A percentile compares a stretch with the other conserved stretches of the same genome.
phyloP scores from a whole-genome alignment of 2,797 vertebrate genomes.

The Scomberomorus guttatus region DNA sequence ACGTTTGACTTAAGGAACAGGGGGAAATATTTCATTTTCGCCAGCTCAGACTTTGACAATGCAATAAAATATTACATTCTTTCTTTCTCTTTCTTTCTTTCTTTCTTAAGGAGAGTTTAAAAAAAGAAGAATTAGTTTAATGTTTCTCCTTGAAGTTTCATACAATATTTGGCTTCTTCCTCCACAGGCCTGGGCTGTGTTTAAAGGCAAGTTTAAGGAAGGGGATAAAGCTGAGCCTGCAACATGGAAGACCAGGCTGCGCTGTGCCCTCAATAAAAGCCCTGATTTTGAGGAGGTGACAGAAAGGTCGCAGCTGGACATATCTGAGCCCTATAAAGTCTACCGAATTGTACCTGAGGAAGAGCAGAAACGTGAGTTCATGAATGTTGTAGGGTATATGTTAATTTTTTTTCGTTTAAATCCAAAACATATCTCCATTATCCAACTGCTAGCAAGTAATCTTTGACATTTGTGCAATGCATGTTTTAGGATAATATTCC shows the following conservation, averaged over 20 bases:
- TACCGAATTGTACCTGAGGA: slow-evolving; percentile 97
- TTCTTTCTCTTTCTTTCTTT: neutral
- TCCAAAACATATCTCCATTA: neutral
- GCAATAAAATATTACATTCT: neutral
- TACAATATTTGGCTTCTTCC: neutral
- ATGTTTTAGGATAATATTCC: neutral
- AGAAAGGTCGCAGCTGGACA: slow-evolving; percentile 97
- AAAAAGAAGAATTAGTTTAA: neutral
- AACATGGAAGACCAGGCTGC: slow-evolving; percentile 98
- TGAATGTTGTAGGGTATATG: neutral
- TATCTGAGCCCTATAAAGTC: slow-evolving; percentile 98
- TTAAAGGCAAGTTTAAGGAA: slow-evolving; percentile 99
- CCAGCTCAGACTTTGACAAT: neutral
- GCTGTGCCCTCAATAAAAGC: slow-evolving; percentile 99
- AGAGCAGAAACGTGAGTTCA: slow-evolving; percentile 94
- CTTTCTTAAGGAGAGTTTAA: neutral
- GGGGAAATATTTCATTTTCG: too few species aligned
- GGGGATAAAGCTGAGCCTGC: slow-evolving; percentile 98
- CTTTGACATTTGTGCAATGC: neutral
- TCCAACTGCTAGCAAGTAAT: neutral
- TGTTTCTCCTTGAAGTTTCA: neutral
- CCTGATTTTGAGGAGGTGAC: slow-evolving; percentile 99
- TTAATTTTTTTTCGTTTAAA: neutral
- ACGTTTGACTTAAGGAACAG: neutral
- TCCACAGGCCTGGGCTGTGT: slow-evolving; percentile 95